A percentile compares a stretch with the other conserved stretches of the same genome.
Conservation (phyloP, 2,888 invertebrate genomes). For the Hesperia comma region DNA sequence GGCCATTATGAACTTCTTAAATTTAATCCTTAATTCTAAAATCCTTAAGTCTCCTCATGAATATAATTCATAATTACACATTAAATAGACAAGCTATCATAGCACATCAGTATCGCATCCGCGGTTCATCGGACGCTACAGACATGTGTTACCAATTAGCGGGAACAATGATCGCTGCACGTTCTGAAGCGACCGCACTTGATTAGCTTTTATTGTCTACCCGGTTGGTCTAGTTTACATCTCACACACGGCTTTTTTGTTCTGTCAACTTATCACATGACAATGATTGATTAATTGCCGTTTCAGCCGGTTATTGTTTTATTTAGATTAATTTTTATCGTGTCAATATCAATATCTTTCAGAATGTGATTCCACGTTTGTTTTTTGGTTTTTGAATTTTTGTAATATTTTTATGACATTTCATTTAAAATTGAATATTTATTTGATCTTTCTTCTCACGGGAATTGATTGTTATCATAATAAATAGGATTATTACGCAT, state of each 20-base stretch:
- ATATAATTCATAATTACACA: not conserved
- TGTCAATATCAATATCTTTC: not conserved
- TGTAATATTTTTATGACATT: too few relatives aligned
- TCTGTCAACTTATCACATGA: conserved; percentile 16
- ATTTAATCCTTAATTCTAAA: not conserved
- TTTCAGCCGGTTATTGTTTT: not conserved
- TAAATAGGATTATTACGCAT: too few relatives aligned
- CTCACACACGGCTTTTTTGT: conserved; percentile 42
- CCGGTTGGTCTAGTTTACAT: conserved; percentile 67
- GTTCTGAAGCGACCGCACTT: conserved; percentile 63
- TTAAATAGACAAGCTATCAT: conserved; percentile 4
- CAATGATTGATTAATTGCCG: conserved; percentile 27
- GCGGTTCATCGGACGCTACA: conserved; percentile 32
- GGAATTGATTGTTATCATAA: too few relatives aligned
- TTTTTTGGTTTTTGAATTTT: too few relatives aligned
- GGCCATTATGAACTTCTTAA: too few relatives aligned
- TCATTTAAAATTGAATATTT: too few relatives aligned
- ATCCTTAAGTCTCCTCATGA: not conserved
- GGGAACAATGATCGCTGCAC: conserved; percentile 60
- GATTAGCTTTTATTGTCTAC: conserved; percentile 79
- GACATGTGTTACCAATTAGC: conserved; percentile 76
- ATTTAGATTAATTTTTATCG: not conserved
- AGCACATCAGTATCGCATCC: conserved; percentile 32
- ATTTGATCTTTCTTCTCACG: too few relatives aligned
- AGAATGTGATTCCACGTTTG: too few relatives aligned